Percentiles rank a stretch among this genome's conserved stretches.
These are phyloP conservation scores for Agrilus cyanescens DNA, from an alignment of 2,888 invertebrate genomes.

Conservation along the genomic window DNA sequence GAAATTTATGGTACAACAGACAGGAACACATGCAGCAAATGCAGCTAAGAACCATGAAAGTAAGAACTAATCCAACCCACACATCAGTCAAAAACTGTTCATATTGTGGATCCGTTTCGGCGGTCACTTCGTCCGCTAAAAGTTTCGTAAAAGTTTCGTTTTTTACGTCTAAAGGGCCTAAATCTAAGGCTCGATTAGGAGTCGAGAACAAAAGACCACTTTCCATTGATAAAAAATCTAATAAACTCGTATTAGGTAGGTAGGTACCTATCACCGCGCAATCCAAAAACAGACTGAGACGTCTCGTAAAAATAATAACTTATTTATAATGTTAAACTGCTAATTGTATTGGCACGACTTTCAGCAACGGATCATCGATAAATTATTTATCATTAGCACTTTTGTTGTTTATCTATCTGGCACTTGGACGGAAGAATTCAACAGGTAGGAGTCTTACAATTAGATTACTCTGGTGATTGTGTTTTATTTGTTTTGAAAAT, in stretches of 20 bases:
- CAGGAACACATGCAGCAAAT: constrained; percentile 52
- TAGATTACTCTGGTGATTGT: no score
- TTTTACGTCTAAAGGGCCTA: not conserved
- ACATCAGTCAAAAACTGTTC: constrained; percentile 48
- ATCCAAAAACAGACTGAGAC: no score
- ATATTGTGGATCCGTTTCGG: constrained; percentile 36
- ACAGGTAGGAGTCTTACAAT: no score
- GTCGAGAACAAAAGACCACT: not conserved
- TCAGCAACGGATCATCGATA: no score
- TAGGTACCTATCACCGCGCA: not conserved
- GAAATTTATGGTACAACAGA: constrained; percentile 50
- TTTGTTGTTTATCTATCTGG: no score
- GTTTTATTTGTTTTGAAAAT: no score
- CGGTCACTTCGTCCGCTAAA: constrained; percentile 16
- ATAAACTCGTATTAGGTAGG: not conserved
- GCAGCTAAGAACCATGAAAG: constrained; percentile 47
- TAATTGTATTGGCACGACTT: no score
- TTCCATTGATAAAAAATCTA: not conserved
- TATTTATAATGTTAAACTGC: no score
- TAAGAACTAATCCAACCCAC: constrained; percentile 50
- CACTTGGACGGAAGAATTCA: no score
- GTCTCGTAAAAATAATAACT: no score
- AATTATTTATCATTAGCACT: no score
- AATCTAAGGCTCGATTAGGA: not conserved
- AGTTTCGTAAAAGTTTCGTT: constrained; percentile 19